Conservation (phyloP, 2,113 vertebrate genomes). For the Dasyurus viverrinus region DNA sequence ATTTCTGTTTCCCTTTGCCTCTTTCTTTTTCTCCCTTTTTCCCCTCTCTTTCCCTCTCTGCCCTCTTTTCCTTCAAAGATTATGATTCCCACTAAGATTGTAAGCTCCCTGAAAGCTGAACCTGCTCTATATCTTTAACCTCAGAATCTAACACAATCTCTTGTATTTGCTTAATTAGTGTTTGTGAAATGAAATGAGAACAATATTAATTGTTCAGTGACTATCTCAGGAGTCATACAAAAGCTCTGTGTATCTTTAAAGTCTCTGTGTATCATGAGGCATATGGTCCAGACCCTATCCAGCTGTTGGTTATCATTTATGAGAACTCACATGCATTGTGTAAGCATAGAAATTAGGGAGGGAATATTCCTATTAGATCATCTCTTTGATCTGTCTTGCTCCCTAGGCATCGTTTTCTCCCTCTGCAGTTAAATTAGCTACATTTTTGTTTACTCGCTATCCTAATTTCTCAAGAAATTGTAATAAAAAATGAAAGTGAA, state of each 20-base stretch:
- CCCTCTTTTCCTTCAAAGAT: no score
- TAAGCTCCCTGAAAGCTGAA: not conserved
- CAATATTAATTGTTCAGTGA: not conserved
- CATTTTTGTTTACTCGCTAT: not conserved
- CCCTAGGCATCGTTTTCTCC: not conserved
- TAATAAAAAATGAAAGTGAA: conserved; percentile 25
- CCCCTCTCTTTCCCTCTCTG: not conserved
- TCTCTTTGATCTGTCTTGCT: not conserved
- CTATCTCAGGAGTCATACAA: not conserved
- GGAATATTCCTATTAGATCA: conserved; percentile 21
- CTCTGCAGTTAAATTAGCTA: conserved; percentile 4
- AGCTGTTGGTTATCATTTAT: not conserved
- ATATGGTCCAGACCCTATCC: not conserved
- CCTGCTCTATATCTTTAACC: not conserved
- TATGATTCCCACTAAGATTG: not conserved
- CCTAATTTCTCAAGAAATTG: conserved; percentile 36
- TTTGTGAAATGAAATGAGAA: conserved; percentile 17
- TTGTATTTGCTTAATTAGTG: not conserved
- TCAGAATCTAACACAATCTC: not conserved
- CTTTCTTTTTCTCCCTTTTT: not conserved
- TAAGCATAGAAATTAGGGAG: not conserved
- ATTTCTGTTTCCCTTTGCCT: not conserved
- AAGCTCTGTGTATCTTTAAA: not conserved
- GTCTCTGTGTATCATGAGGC: not conserved
- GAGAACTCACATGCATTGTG: not conserved